Evolutionary conservation across 92 coral and sea anemone genomes (phyloP), one percentile per base, ranked within the genome.

Genomic region (Siderastrea radians): DNA sequence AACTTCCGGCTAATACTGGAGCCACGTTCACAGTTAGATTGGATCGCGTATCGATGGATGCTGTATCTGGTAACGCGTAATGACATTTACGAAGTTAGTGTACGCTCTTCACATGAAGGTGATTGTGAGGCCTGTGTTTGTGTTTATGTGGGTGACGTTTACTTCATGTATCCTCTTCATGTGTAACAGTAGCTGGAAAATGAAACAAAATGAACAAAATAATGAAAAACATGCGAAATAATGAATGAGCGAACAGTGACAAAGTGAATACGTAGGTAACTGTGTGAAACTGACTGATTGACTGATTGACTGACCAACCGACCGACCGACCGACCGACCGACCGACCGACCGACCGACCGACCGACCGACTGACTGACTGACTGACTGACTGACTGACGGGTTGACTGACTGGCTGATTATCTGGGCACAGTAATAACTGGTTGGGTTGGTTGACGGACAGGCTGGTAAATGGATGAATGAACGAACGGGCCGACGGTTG

Each of bases 171-270:
- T 65, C 49, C 62, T 59, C 73, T 45, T 75, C 44, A 7, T 63
- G 64, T 48, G 17, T 74, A 17, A 49, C 72, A 74, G 52, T 15
- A 16, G 63, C 87, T 84, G 80, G 44, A 84, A 72, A 84, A 68
- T 38, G 53, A 68, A 74, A 68, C 12, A 26, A 84, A 49, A 70
- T 49, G 0, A 26, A 26, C 38, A 26, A 26, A 26, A 26, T 26
- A 26, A 26, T 26, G 38, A 26, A 26, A 26, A 26, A 26, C 38
- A 26, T 0, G 38, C 12, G 15, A 81, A 6, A 68, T 10, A 50
- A 70, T 3, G 59, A 73, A 5, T 60, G 4, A 17, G n/a, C 49
- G 72, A 50, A 26, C 38, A 26, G 38, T 26, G 38, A 26, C 38
- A 26, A 26, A 26, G 38, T 26, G 38, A 26, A 26, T 26, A 26